These are phyloP conservation scores for Danio choprae DNA, from an alignment of 2,797 vertebrate species.

Conservation along the genomic window DNA sequence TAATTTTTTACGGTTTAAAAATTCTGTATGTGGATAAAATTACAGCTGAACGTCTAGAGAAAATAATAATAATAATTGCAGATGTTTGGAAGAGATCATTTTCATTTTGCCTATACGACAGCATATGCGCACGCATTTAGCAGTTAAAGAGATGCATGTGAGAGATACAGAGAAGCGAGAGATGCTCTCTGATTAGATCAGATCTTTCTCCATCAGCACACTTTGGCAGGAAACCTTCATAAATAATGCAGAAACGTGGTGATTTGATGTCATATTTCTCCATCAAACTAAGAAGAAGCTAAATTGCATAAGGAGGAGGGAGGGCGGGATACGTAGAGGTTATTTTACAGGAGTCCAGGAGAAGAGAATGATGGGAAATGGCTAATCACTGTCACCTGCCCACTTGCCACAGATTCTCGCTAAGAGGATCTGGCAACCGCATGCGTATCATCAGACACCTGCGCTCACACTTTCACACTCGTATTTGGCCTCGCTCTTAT, in stretches of 20 bases:
- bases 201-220: conserved; percentile 15
- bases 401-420: conserved; percentile 7
- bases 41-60: not conserved
- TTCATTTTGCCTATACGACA: not conserved
- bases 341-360: not conserved
- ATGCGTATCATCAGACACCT: conserved; percentile 50
- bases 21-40: not conserved
- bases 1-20: too few relatives aligned
- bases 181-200: conserved; percentile 5
- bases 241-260: not conserved
- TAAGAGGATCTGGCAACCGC: conserved; percentile 42
- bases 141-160: not conserved
- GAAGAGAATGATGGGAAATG: conserved; percentile 24
- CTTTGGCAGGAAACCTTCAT: conserved; percentile 20
- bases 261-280: conserved; percentile 14
- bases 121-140: not conserved
- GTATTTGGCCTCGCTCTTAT: conserved; percentile 7
- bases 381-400: conserved; percentile 28
- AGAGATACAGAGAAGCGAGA: not conserved
- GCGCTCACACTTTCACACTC: conserved; percentile 16
- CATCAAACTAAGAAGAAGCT: not conserved
- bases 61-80: not conserved
- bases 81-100: not conserved
- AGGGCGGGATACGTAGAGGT: not conserved
- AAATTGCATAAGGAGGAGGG: not conserved